Evolutionary conservation across 2,888 invertebrate genomes (phyloP).

Genomic region (Elmis aenea): DNA sequence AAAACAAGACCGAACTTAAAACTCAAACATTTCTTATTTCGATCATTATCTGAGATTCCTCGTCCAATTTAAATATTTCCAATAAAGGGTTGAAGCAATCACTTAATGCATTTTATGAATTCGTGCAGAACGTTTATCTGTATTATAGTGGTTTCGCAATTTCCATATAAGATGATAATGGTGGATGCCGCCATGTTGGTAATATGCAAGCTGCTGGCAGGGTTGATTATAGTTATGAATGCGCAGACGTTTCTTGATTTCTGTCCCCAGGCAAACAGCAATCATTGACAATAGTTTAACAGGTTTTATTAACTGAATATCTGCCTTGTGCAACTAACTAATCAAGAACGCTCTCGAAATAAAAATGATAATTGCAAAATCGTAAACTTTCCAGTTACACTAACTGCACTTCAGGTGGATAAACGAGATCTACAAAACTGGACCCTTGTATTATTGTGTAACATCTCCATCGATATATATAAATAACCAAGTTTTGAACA

Average conservation of each 20-base stretch:
- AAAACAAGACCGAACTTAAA: too few species aligned
- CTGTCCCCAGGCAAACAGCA: conserved; percentile 23
- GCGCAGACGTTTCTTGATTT: conserved; percentile 28
- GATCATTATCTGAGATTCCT: conserved; percentile 4
- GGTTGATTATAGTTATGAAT: conserved; percentile 42
- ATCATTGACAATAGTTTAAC: conserved; percentile 21
- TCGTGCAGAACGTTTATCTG: conserved; percentile 44
- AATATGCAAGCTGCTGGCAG: conserved; percentile 34
- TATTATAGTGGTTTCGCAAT: conserved; percentile 44
- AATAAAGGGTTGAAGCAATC: conserved; percentile 37
- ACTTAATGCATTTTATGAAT: conserved; percentile 44
- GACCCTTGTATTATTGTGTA: too few species aligned
- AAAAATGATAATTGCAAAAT: too few species aligned
- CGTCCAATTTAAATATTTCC: conserved; percentile 42
- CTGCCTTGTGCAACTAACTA: too few species aligned
- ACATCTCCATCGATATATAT: too few species aligned
- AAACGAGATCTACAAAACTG: too few species aligned
- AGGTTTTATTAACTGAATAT: conserved; percentile 25
- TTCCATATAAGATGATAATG: conserved; percentile 43
- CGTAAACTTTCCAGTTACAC: too few species aligned
- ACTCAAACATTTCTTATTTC: too few species aligned
- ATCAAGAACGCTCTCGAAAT: too few species aligned
- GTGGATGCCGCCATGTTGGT: conserved; percentile 30
- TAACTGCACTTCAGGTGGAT: too few species aligned
- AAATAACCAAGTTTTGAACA: too few species aligned